Conservation (phyloP, 1,140 invertebrate genomes). For the Trichonephila clavata region DNA sequence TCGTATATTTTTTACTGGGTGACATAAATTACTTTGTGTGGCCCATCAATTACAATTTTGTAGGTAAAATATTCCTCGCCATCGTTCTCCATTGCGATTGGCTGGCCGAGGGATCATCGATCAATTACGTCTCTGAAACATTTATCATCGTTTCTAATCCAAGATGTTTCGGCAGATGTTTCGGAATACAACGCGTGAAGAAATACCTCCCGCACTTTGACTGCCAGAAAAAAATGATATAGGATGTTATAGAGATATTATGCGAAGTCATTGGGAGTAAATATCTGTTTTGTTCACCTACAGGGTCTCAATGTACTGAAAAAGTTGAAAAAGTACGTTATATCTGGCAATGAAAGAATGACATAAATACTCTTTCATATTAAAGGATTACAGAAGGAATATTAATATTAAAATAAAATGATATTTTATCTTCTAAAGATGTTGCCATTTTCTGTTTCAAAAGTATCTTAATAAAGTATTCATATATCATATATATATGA, state of each 20-base stretch:
- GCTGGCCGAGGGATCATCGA: conserved; percentile 45
- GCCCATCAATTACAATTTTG: conserved; percentile 71
- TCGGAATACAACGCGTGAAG: conserved; percentile 52
- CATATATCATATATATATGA: no score
- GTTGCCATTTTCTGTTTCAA: no score
- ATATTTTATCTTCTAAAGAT: no score
- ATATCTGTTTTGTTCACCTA: not conserved
- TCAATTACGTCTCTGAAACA: conserved; percentile 60
- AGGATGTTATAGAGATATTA: conserved; percentile 1
- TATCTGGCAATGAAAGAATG: no score
- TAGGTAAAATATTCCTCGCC: conserved; percentile 43
- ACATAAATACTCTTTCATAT: no score
- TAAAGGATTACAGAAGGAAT: no score
- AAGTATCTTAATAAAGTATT: no score
- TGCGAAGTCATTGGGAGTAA: not conserved
- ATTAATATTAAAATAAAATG: no score
- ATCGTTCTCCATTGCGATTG: conserved; percentile 49
- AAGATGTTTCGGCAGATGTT: conserved; percentile 66
- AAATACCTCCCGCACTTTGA: not conserved
- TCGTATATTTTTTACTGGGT: conserved; percentile 51
- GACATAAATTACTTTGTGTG: conserved; percentile 67
- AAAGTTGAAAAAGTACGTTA: no score
- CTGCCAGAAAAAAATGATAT: conserved; percentile 9
- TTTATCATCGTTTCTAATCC: conserved; percentile 73
- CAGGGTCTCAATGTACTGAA: not conserved